A percentile compares a stretch with the other conserved stretches of the same genome.
Evolutionary conservation across 2,113 vertebrate species (phyloP).

Genomic region (Brevimyrus niger): DNA sequence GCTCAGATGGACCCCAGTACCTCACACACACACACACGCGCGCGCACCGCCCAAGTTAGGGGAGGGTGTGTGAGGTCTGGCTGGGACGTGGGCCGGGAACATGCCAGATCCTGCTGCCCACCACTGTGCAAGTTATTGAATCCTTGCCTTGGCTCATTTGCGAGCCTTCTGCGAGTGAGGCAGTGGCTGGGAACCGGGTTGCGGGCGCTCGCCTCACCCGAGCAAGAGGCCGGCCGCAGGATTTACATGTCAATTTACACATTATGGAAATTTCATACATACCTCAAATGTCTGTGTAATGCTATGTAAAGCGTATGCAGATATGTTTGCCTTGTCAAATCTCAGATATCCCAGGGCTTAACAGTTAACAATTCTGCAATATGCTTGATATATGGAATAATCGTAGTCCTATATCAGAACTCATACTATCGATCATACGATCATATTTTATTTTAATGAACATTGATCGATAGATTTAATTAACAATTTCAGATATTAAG

Average conservation of each 20-base stretch:
- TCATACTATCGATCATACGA: not conserved
- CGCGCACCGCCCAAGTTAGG: not conserved
- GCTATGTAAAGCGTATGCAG: not conserved
- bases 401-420: not conserved
- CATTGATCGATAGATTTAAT: not conserved
- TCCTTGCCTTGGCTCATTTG: not conserved
- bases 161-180: not conserved
- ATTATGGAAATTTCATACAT: not conserved
- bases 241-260: not conserved
- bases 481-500: not conserved
- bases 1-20: not conserved
- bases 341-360: not conserved
- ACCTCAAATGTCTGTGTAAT: not conserved
- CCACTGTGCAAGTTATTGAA: slow-evolving; percentile 1
- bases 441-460: not conserved
- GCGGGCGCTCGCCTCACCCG: not conserved
- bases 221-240: not conserved
- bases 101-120: not conserved
- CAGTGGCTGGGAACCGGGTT: not conserved
- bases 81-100: not conserved
- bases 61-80: not conserved
- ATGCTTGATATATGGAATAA: not conserved
- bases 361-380: not conserved
- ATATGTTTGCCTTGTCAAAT: not conserved
- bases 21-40: not conserved